These are phyloP conservation scores for Hydrochoerus hydrochaeris DNA, from an alignment of 2,113 vertebrate genomes.

Conservation along the genomic window DNA sequence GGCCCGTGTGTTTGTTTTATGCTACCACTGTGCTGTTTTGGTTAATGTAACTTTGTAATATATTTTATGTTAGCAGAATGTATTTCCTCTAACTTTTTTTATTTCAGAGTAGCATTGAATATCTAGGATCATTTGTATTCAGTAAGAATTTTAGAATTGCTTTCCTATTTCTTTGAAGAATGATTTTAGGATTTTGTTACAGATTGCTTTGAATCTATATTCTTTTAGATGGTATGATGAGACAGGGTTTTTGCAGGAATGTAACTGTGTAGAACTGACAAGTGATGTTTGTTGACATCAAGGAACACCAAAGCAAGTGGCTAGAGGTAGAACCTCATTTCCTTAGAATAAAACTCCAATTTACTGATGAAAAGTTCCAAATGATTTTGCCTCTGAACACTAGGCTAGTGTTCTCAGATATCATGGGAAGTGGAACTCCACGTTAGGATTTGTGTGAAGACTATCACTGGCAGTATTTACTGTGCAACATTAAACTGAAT, in stretches of 20 bases:
- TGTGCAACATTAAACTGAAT: not conserved
- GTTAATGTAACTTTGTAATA: not conserved
- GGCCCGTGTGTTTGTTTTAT: not conserved
- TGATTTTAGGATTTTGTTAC: not conserved
- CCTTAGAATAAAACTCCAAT: not conserved
- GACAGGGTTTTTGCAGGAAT: not conserved
- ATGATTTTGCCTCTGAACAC: not conserved
- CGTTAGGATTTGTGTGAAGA: not conserved
- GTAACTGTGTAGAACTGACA: not conserved
- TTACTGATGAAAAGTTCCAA: not conserved
- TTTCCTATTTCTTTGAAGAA: not conserved
- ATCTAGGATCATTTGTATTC: not conserved
- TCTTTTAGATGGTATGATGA: not conserved
- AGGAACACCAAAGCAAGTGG: not conserved
- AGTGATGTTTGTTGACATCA: not conserved
- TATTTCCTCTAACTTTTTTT: not conserved
- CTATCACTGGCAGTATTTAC: not conserved
- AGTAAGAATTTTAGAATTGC: not conserved
- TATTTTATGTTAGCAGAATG: not conserved
- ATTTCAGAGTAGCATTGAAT: not conserved
- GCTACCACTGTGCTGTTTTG: not conserved
- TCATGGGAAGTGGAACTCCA: no score
- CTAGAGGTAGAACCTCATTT: not conserved
- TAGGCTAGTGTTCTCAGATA: not conserved
- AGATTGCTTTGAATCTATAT: not conserved